A percentile compares a stretch with the other conserved stretches of the same genome.
phyloP scores from a whole-genome alignment of 2,888 invertebrate species.

The Eueremaeus valkanovi region DNA sequence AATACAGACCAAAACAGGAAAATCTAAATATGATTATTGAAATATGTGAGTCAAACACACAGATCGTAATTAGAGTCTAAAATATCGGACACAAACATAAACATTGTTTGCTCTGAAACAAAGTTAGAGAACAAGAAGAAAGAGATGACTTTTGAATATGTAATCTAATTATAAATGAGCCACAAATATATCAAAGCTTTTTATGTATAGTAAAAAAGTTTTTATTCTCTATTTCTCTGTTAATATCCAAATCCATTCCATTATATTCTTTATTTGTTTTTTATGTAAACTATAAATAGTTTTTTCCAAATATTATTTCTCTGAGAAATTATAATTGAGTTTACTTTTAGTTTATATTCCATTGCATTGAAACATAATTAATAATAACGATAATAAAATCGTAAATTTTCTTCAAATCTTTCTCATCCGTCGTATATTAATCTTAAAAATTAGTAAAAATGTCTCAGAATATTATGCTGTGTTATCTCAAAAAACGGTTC shows the following conservation, averaged over 20 bases:
- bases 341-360: slow-evolving; percentile 2
- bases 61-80: neutral
- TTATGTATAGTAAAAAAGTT: neutral
- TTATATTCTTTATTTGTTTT: neutral
- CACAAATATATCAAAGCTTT: neutral
- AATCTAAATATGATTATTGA: neutral
- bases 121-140: neutral
- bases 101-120: neutral
- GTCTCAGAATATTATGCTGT: no score
- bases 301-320: no score
- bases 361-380: neutral
- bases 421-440: no score
- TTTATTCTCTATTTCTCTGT: neutral
- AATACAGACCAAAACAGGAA: no score
- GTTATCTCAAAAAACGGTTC: no score
- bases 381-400: neutral
- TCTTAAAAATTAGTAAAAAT: neutral
- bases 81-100: no score
- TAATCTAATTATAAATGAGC: neutral
- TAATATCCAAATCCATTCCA: neutral
- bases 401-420: neutral
- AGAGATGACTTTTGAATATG: neutral
- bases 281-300: no score
- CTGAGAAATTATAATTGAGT: slow-evolving; percentile 10
- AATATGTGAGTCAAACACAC: slow-evolving; percentile 1